Conservation (phyloP, 2,888 invertebrate species). For the Chirona hameri region DNA sequence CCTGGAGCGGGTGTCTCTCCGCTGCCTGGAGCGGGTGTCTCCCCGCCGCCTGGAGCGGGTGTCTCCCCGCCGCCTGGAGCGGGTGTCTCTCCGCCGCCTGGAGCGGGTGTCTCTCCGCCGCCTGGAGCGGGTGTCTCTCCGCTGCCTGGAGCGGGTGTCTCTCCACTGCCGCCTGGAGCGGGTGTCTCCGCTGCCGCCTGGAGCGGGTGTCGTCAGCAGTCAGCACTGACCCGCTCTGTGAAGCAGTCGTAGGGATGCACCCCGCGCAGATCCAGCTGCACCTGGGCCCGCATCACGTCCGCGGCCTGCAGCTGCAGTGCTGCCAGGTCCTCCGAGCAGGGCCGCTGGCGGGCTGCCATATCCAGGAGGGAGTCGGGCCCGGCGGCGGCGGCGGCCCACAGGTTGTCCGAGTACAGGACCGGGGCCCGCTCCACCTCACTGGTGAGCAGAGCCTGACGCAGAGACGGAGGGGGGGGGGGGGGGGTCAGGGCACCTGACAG, state of each 20-base stretch:
- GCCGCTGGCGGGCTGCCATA: conserved; percentile 70
- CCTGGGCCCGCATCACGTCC: conserved; percentile 70
- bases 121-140: too few relatives aligned
- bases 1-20: too few relatives aligned
- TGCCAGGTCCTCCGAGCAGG: conserved; percentile 69
- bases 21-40: too few relatives aligned
- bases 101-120: too few relatives aligned
- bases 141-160: too few relatives aligned
- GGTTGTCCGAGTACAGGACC: conserved; percentile 47
- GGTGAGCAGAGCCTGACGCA: conserved; percentile 38
- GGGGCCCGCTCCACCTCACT: conserved; percentile 47
- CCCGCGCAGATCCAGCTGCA: conserved; percentile 66
- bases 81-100: too few relatives aligned
- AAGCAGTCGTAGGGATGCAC: conserved; percentile 70
- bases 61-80: too few relatives aligned
- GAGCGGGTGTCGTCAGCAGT: too few relatives aligned
- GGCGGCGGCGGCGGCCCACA: conserved; percentile 40
- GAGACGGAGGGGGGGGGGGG: background rate
- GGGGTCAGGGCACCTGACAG: too few relatives aligned
- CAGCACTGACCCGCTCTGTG: conserved; percentile 62
- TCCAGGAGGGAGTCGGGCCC: conserved; percentile 62
- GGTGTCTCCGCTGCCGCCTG: too few relatives aligned
- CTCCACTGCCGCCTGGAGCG: too few relatives aligned
- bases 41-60: too few relatives aligned
- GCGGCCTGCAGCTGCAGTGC: conserved; percentile 76